Conservation (phyloP, 1,140 invertebrate species). For the Neodiprion lecontei region DNA sequence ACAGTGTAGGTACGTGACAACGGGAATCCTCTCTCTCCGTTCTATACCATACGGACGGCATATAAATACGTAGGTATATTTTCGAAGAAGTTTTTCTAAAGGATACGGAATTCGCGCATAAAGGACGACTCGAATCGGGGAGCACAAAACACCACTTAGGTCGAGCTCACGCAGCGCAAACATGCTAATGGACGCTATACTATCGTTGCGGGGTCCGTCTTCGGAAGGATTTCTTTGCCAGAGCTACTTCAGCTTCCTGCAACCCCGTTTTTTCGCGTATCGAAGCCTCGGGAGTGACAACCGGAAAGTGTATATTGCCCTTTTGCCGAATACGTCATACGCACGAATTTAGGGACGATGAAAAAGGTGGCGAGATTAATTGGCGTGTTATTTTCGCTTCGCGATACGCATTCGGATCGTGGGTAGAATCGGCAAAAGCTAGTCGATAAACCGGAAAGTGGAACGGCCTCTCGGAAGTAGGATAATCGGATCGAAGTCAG, state of each 20-base stretch:
- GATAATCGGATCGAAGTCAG: not conserved
- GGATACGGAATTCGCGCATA: not conserved
- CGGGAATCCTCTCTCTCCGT: not conserved
- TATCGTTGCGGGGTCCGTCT: not conserved
- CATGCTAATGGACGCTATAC: not conserved
- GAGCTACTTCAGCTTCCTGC: not conserved
- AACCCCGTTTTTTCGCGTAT: not conserved
- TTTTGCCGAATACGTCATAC: no score
- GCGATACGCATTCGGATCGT: no score
- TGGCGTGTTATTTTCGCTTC: no score
- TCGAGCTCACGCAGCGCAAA: conserved; percentile 1
- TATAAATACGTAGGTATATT: not conserved
- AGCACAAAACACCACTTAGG: conserved; percentile 7
- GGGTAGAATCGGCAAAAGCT: no score
- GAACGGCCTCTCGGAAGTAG: not conserved
- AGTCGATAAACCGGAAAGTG: not conserved
- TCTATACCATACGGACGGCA: not conserved
- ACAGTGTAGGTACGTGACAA: no score
- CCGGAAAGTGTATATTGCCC: no score
- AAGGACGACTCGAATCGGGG: not conserved
- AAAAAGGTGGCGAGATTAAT: no score
- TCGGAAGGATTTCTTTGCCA: not conserved
- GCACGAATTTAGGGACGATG: no score
- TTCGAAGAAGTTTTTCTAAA: not conserved
- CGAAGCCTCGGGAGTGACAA: no score